Conservation (phyloP, 2,797 vertebrate genomes). For the Sebastes paucispinis region DNA sequence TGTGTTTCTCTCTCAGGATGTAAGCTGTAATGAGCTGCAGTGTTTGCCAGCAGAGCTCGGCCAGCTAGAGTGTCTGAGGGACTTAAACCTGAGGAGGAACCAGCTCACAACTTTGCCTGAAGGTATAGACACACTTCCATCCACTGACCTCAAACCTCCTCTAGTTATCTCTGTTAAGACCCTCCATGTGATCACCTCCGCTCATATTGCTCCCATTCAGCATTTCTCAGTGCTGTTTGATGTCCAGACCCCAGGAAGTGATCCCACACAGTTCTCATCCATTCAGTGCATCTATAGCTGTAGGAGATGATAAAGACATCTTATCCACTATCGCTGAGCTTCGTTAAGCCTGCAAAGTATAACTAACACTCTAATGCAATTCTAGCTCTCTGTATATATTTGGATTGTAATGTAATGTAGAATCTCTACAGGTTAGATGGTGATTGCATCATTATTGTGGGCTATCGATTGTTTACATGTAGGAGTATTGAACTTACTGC, state of each 20-base stretch:
- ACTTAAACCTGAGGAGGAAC: conserved; percentile 90
- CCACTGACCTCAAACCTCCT: neutral
- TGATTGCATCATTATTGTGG: neutral
- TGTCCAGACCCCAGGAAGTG: neutral
- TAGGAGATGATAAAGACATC: neutral
- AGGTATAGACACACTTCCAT: conserved; percentile 70
- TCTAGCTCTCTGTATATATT: neutral
- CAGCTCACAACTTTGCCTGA: conserved; percentile 87
- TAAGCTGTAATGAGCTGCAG: conserved; percentile 92
- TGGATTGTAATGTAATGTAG: neutral
- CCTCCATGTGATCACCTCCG: neutral
- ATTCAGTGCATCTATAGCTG: neutral
- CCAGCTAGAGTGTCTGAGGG: conserved; percentile 86
- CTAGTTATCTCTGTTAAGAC: too few relatives aligned
- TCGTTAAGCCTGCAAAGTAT: neutral
- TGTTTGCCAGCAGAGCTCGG: conserved; percentile 86
- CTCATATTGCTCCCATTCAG: neutral
- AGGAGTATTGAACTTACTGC: neutral
- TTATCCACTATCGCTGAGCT: neutral
- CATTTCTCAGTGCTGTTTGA: neutral
- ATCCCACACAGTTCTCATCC: neutral
- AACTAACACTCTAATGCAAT: neutral
- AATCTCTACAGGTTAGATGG: neutral
- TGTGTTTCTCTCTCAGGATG: conserved; percentile 80
- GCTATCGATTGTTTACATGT: neutral